Evolutionary conservation across 2,113 vertebrate species (phyloP).

Genomic region (Mustela lutreola): DNA sequence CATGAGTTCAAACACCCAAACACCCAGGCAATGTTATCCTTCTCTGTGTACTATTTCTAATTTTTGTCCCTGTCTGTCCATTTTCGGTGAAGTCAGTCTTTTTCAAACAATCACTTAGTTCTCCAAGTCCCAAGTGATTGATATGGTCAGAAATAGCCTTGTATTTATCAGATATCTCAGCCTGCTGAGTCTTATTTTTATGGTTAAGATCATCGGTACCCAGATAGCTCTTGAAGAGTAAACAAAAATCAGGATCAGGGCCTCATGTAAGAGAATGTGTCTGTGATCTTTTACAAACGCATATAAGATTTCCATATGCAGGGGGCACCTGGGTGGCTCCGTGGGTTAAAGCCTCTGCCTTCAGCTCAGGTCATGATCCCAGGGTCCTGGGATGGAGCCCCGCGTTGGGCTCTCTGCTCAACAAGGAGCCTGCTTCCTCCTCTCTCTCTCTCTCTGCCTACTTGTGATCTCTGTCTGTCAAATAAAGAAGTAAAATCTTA

Average conservation of each 20-base stretch:
- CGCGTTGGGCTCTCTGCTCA: no score
- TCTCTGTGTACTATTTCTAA: background rate
- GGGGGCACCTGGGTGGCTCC: no score
- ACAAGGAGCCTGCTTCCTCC: no score
- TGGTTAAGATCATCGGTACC: background rate
- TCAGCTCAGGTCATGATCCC: no score
- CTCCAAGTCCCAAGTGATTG: background rate
- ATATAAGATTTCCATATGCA: background rate
- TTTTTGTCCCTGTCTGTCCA: background rate
- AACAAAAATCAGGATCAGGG: background rate
- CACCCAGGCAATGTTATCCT: background rate
- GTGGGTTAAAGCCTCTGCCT: no score
- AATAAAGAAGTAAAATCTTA: no score
- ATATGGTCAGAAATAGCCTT: background rate
- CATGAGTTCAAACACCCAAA: background rate
- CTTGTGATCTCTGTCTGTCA: no score
- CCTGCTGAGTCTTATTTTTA: background rate
- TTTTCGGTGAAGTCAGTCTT: background rate
- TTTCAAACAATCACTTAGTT: slow-evolving; percentile 11
- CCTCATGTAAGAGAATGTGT: background rate
- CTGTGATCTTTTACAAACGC: background rate
- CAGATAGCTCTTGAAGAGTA: background rate
- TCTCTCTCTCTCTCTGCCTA: no score
- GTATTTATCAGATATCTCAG: background rate
- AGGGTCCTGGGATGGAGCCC: no score